Conservation (phyloP, 2,113 vertebrate species). For the Nycticebus coucang region DNA sequence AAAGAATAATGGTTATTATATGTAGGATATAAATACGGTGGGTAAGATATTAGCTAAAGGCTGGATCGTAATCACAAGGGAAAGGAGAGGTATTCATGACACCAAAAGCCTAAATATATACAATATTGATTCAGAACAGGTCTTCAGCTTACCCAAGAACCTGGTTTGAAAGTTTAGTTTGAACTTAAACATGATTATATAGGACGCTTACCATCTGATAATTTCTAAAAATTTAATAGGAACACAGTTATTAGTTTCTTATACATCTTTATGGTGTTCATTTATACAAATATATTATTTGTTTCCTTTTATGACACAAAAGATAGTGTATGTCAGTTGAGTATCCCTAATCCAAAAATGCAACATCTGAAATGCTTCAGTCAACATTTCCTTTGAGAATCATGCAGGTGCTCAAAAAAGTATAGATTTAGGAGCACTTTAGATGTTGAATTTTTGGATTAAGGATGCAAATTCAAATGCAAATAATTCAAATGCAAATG, state of each 20-base stretch:
- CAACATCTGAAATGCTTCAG: neutral
- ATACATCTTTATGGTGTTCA: neutral
- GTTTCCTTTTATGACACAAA: neutral
- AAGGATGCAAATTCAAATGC: neutral
- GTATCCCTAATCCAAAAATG: neutral
- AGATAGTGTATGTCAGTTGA: neutral
- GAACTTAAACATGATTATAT: neutral
- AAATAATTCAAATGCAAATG: neutral
- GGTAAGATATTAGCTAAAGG: neutral
- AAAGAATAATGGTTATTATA: neutral
- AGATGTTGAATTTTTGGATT: neutral
- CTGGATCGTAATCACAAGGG: neutral
- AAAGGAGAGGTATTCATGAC: neutral
- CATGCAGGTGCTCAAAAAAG: too few relatives aligned
- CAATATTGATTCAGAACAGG: neutral
- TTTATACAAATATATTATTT: constrained; percentile 5
- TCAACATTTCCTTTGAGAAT: too few relatives aligned
- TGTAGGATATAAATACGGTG: neutral
- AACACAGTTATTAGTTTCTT: constrained; percentile 26
- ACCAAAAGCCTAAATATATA: neutral
- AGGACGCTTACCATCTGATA: neutral
- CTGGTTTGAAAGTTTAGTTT: constrained; percentile 14
- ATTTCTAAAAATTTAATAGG: neutral
- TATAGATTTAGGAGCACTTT: neutral
- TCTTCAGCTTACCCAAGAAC: neutral